A percentile compares a stretch with the other conserved stretches of the same genome.
Conservation (phyloP, 2,888 invertebrate species). For the Acleris literana region DNA sequence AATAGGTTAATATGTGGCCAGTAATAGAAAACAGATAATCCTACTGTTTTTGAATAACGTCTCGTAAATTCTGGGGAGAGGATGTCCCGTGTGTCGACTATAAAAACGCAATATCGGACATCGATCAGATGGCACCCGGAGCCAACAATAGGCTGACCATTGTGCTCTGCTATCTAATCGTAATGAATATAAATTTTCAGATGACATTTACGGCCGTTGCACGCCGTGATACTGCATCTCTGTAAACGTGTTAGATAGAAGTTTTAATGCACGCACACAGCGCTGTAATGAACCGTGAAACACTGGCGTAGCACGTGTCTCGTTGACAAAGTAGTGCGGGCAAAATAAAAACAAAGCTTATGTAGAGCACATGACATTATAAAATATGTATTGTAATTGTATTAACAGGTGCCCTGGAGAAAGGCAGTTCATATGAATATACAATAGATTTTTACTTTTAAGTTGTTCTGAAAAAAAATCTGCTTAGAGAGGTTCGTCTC, state of each 20-base stretch:
- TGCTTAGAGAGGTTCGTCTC: too few relatives aligned
- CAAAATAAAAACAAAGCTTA: too few relatives aligned
- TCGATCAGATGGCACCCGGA: slow-evolving; percentile 74
- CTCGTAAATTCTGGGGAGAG: slow-evolving; percentile 58
- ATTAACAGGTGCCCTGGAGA: too few relatives aligned
- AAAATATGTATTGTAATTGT: too few relatives aligned
- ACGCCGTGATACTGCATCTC: slow-evolving; percentile 76
- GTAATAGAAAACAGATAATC: slow-evolving; percentile 58
- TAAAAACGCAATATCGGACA: slow-evolving; percentile 77
- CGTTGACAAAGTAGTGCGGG: too few relatives aligned
- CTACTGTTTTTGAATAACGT: slow-evolving; percentile 59
- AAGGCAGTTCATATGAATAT: too few relatives aligned
- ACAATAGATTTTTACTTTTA: too few relatives aligned
- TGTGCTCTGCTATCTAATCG: slow-evolving; percentile 81
- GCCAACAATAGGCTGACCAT: slow-evolving; percentile 74
- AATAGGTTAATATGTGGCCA: slow-evolving; percentile 62
- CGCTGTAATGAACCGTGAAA: slow-evolving; percentile 57
- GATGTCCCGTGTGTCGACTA: slow-evolving; percentile 59
- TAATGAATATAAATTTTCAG: slow-evolving; percentile 83
- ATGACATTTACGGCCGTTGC: slow-evolving; percentile 82
- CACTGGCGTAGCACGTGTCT: slow-evolving; percentile 47
- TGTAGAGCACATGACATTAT: too few relatives aligned
- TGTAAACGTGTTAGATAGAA: slow-evolving; percentile 71
- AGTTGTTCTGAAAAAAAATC: too few relatives aligned
- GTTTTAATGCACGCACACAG: slow-evolving; percentile 71